Percentiles rank a stretch among this genome's conserved stretches.
phyloP scores from a whole-genome alignment of 2,797 vertebrate species.

The Chrysocyon brachyurus region DNA sequence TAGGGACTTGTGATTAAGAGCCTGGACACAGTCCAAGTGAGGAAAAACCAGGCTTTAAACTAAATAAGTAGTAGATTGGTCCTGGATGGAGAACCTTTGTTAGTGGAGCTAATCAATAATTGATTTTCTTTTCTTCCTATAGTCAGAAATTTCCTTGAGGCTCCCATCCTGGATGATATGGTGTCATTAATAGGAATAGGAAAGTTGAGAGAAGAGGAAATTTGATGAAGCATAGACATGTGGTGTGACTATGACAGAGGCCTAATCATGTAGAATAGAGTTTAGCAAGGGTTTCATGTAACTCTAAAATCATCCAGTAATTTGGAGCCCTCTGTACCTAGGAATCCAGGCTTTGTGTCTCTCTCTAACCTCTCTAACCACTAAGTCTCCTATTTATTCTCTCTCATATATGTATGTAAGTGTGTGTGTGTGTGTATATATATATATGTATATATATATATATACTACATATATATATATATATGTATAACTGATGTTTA shows the following conservation, averaged over 20 bases:
- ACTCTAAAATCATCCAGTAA: not conserved
- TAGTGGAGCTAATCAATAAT: not conserved
- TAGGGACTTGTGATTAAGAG: not conserved
- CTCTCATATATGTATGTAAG: not conserved
- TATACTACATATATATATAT: not conserved
- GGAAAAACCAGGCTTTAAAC: not conserved
- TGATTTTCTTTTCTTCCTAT: not conserved
- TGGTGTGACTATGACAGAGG: not conserved
- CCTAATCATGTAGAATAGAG: not conserved
- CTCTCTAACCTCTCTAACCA: not conserved
- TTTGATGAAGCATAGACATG: not conserved
- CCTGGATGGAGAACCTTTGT: not conserved
- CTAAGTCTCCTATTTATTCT: not conserved
- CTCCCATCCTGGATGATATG: not conserved
- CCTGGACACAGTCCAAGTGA: not conserved
- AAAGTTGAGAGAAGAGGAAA: conserved; percentile 28
- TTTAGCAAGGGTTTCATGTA: not conserved
- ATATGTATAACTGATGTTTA: not conserved
- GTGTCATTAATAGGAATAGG: not conserved
- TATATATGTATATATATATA: not conserved
- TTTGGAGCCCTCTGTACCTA: not conserved
- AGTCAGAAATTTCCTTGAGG: not conserved
- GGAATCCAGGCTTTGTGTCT: not conserved
- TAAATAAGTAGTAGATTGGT: not conserved
- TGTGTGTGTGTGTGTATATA: too few relatives aligned